phyloP scores from a whole-genome alignment of 2,113 vertebrate genomes.

The Daubentonia madagascariensis region DNA sequence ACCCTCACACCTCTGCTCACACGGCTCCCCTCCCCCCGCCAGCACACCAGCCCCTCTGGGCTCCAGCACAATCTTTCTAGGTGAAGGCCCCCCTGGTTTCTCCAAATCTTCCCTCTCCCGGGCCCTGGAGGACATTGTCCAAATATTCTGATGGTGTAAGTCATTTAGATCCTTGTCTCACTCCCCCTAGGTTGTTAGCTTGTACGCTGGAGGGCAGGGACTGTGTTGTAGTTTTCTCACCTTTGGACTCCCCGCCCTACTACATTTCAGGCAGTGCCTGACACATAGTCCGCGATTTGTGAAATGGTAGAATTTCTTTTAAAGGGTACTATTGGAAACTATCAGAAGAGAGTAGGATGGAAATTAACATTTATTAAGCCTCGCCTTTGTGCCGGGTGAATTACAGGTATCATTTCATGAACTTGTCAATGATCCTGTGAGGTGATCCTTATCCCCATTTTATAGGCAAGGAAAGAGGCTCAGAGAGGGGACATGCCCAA shows the following conservation, averaged over 20 bases:
- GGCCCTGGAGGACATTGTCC: not conserved
- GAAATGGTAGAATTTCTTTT: not conserved
- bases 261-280: not conserved
- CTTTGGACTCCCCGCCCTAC: too few species aligned
- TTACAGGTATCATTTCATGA: not conserved
- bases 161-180: not conserved
- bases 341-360: not conserved
- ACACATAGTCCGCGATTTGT: not conserved
- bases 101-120: not conserved
- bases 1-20: not conserved
- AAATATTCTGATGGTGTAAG: not conserved
- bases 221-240: not conserved
- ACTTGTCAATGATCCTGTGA: not conserved
- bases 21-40: too few species aligned
- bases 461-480: not conserved
- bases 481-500: not conserved
- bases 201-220: not conserved
- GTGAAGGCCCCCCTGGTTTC: not conserved
- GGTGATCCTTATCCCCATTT: not conserved
- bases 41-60: too few species aligned
- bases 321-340: not conserved
- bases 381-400: not conserved
- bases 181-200: not conserved
- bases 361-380: not conserved
- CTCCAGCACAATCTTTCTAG: not conserved